Evolutionary conservation across 2,113 vertebrate genomes (phyloP).

Genomic region (Neomonachus schauinslandi): DNA sequence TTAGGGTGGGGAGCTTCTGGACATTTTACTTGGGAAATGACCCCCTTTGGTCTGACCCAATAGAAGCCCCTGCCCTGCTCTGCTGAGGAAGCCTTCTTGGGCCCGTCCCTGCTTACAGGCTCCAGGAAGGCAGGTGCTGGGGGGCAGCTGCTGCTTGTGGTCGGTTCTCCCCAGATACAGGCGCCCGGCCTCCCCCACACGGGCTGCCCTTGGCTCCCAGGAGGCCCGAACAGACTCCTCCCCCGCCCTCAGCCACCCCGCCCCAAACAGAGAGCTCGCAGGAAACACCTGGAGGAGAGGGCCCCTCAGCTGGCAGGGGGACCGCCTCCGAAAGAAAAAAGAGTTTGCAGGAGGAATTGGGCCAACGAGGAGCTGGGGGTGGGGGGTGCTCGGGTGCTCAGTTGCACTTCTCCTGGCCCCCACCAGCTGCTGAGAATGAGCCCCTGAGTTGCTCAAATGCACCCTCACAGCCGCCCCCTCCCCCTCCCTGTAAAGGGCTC

Average conservation of each 20-base stretch:
- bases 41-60: not conserved
- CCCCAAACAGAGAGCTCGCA: slow-evolving; percentile 64
- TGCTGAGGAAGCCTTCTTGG: not conserved
- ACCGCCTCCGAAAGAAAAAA: slow-evolving; percentile 39
- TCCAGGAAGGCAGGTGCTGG: slow-evolving; percentile 74
- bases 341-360: not conserved
- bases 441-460: slow-evolving; percentile 48
- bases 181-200: slow-evolving; percentile 28
- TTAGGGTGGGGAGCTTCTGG: not conserved
- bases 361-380: not conserved
- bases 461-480: not conserved
- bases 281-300: slow-evolving; percentile 85
- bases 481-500: not conserved
- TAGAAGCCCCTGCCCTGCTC: not conserved
- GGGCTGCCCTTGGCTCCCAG: slow-evolving; percentile 71
- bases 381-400: not conserved
- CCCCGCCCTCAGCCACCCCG: not conserved
- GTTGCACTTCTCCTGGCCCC: slow-evolving; percentile 40
- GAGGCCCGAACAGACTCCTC: not conserved
- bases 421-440: slow-evolving; percentile 69
- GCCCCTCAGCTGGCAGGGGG: slow-evolving; percentile 42
- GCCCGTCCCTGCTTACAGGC: not conserved
- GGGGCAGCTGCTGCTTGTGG: slow-evolving; percentile 64
- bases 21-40: not conserved
- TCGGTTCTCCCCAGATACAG: slow-evolving; percentile 79